Percentiles rank a stretch among this genome's conserved stretches.
Evolutionary conservation across 23 tunicate species (phyloP).

Genomic region (Diplosoma virens): DNA sequence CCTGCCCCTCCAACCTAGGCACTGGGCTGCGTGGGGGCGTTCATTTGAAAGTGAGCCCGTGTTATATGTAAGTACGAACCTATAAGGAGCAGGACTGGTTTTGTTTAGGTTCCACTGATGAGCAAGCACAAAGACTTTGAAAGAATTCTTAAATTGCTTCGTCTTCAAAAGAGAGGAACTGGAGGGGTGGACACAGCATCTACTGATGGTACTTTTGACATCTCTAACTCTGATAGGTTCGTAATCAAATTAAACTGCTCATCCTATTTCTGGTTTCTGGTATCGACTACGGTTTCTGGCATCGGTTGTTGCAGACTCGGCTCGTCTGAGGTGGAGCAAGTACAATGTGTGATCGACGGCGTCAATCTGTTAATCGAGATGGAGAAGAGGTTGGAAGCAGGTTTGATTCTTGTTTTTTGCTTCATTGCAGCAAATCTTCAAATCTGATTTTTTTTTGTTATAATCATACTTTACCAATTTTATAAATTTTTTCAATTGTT

Average conservation of each 20-base stretch:
- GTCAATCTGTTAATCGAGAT: slow-evolving; percentile 66
- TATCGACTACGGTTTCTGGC: too few relatives aligned
- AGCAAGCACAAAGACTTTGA: slow-evolving; percentile 60
- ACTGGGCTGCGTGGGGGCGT: slow-evolving; percentile 80
- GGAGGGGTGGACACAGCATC: slow-evolving; percentile 92
- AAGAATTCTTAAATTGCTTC: slow-evolving; percentile 20
- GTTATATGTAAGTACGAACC: too few relatives aligned
- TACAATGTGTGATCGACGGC: slow-evolving; percentile 81
- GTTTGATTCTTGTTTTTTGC: too few relatives aligned
- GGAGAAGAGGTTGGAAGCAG: slow-evolving; percentile 84
- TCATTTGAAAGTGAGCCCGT: slow-evolving; percentile 69
- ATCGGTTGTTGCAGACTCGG: slow-evolving; percentile 53
- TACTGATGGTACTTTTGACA: slow-evolving; percentile 75
- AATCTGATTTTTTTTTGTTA: too few relatives aligned
- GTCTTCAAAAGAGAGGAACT: slow-evolving; percentile 69
- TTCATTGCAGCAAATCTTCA: too few relatives aligned
- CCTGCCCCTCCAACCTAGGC: slow-evolving; percentile 84
- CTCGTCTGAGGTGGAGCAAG: slow-evolving; percentile 84
- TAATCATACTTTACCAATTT: too few relatives aligned
- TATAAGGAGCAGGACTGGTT: too few relatives aligned
- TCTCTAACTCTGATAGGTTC: slow-evolving; percentile 77
- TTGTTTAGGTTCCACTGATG: slow-evolving; percentile 59
- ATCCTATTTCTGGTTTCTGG: not conserved
- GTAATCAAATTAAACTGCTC: too few relatives aligned
- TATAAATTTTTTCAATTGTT: too few relatives aligned